phyloP scores from a whole-genome alignment of 2,113 vertebrate genomes.

The Notarius lentiginosus region DNA sequence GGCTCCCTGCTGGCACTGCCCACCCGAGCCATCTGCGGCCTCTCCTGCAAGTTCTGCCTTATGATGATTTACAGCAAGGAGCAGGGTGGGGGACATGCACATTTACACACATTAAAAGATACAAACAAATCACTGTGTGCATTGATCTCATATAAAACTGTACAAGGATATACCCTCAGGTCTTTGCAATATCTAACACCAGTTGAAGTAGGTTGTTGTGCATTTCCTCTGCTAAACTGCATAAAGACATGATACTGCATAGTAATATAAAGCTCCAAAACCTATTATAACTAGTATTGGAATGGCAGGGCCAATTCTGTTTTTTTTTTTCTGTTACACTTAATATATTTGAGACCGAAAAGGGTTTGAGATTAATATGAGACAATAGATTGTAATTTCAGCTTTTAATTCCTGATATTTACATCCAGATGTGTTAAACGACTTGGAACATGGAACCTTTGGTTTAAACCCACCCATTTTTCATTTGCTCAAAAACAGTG shows the following conservation, averaged over 20 bases:
- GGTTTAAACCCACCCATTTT: not conserved
- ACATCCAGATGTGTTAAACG: not conserved
- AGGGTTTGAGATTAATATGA: not conserved
- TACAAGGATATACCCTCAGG: not conserved
- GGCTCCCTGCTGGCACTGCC: conserved; percentile 92
- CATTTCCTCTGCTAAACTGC: not conserved
- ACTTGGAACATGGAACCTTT: not conserved
- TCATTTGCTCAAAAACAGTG: not conserved
- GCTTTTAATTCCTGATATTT: not conserved
- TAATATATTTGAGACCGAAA: too few relatives aligned
- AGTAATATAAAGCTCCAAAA: not conserved
- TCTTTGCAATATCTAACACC: not conserved
- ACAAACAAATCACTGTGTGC: not conserved
- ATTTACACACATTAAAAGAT: conserved; percentile 12
- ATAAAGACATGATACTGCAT: not conserved
- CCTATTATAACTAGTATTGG: not conserved
- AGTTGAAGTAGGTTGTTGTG: not conserved
- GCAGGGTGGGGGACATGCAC: conserved; percentile 78
- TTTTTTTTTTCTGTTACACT: too few relatives aligned
- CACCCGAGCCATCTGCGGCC: conserved; percentile 91
- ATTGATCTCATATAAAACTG: not conserved
- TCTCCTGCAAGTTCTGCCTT: conserved; percentile 94
- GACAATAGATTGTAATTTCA: not conserved
- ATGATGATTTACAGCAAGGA: conserved; percentile 99
- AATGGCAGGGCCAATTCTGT: not conserved